Percentiles rank a stretch among this genome's conserved stretches.
phyloP scores from a whole-genome alignment of 92 coral and sea anemone genomes.

The Hydrozoanthus gracilis region DNA sequence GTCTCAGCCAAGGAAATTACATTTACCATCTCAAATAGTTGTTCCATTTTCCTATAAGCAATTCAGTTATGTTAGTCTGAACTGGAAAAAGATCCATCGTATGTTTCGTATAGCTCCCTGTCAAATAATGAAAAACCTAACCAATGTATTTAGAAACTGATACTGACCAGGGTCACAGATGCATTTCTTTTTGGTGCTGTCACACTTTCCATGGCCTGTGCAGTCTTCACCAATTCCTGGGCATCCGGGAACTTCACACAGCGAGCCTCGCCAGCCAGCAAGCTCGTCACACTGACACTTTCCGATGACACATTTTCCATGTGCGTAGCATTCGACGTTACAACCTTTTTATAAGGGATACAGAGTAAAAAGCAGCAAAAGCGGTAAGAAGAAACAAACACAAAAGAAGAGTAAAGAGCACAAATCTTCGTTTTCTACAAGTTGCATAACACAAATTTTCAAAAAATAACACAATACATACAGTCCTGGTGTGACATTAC shows the following conservation, averaged over 20 bases:
- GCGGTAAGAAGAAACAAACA: background rate
- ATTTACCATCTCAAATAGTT: no score
- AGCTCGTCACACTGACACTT: constrained; percentile 68
- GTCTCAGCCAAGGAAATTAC: no score
- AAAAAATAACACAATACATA: background rate
- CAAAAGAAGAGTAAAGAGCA: background rate
- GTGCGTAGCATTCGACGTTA: constrained; percentile 65
- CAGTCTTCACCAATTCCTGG: constrained; percentile 73
- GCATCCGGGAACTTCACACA: constrained; percentile 82
- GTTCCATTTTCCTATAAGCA: no score
- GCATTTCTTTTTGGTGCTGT: constrained; percentile 70
- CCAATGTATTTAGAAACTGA: background rate
- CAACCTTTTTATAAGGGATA: constrained; percentile 40
- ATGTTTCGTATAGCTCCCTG: background rate
- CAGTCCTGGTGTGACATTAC: background rate
- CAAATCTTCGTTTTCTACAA: background rate
- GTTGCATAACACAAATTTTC: background rate
- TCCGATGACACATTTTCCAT: constrained; percentile 65
- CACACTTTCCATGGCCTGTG: constrained; percentile 73
- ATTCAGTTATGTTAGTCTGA: no score
- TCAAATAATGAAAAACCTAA: background rate
- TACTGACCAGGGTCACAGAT: constrained; percentile 77
- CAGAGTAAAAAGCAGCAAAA: background rate
- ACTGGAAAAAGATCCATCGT: no score
- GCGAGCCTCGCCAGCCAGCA: constrained; percentile 74